Evolutionary conservation across 2,113 vertebrate species (phyloP).

Genomic region (Tursiops truncatus): DNA sequence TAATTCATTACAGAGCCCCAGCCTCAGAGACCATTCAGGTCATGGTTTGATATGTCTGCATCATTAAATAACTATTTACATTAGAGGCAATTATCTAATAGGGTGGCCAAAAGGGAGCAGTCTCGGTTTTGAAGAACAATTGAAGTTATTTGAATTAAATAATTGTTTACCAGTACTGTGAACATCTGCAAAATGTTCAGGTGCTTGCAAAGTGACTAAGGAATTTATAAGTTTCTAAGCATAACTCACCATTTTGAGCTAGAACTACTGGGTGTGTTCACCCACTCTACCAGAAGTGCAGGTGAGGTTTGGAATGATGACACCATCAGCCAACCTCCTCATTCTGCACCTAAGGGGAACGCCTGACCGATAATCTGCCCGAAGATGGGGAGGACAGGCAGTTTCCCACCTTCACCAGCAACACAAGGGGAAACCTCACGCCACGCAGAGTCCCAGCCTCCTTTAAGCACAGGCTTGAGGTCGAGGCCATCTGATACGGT

Average conservation of each 20-base stretch:
- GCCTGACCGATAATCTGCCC: neutral
- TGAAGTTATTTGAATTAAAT: neutral
- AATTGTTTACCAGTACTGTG: neutral
- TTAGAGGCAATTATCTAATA: neutral
- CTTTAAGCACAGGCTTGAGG: neutral
- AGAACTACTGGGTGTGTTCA: neutral
- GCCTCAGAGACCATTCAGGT: slow-evolving; percentile 34
- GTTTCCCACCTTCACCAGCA: neutral
- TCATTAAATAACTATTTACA: neutral
- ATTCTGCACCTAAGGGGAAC: neutral
- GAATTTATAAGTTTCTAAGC: neutral
- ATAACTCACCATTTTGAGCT: neutral
- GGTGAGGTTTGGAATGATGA: neutral
- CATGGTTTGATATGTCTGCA: neutral
- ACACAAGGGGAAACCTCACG: neutral
- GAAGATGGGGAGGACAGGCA: neutral
- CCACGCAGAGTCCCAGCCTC: neutral
- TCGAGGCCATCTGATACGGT: neutral
- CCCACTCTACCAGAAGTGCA: neutral
- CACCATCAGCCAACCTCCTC: neutral
- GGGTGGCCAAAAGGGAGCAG: neutral
- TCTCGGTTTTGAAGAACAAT: neutral
- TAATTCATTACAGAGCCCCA: neutral
- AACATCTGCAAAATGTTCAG: neutral
- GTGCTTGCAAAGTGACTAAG: neutral